Evolutionary conservation across 2,113 vertebrate genomes (phyloP).

Genomic region (Xiphophorus hellerii): DNA sequence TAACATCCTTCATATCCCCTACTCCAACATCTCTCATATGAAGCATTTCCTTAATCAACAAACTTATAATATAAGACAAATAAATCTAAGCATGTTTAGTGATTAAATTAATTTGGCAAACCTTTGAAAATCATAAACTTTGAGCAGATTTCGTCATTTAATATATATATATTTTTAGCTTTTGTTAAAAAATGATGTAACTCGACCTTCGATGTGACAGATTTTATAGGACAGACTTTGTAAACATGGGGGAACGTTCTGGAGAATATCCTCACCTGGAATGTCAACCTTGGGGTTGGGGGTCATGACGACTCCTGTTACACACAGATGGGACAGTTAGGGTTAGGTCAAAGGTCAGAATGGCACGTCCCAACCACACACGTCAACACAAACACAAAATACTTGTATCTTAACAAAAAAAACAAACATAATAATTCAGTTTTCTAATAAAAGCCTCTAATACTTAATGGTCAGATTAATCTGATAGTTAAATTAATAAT

Average conservation of each 20-base stretch:
- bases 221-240: neutral
- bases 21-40: too few species aligned
- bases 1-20: too few species aligned
- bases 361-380: slow-evolving; percentile 34
- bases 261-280: slow-evolving; percentile 60
- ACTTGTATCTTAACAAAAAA: neutral
- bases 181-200: neutral
- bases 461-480: neutral
- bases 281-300: slow-evolving; percentile 42
- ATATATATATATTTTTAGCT: neutral
- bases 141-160: neutral
- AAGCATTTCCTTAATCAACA: too few species aligned
- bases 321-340: slow-evolving; percentile 60
- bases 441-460: neutral
- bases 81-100: neutral
- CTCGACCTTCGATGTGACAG: slow-evolving; percentile 1
- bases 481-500: slow-evolving; percentile 5
- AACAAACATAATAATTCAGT: too few species aligned
- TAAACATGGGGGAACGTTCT: slow-evolving; percentile 21
- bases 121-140: neutral
- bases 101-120: neutral
- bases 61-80: too few species aligned
- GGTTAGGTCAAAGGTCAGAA: slow-evolving; percentile 49
- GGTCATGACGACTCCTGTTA: slow-evolving; percentile 24
- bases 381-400: slow-evolving; percentile 17